phyloP scores from a whole-genome alignment of 2,797 vertebrate genomes.

The Myotis pilosus region DNA sequence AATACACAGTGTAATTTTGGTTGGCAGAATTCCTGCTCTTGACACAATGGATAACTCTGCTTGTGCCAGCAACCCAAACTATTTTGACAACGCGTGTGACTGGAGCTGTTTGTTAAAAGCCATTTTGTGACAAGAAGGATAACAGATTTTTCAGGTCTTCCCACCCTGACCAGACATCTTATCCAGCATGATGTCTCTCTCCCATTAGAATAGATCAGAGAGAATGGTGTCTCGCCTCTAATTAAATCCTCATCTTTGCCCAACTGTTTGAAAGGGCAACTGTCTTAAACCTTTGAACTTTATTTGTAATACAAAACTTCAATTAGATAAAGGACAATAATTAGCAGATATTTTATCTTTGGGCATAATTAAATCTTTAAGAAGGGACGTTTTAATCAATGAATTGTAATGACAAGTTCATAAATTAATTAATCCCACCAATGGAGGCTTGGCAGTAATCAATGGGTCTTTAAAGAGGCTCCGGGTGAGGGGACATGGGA shows the following conservation, averaged over 20 bases:
- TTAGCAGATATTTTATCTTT: conserved; percentile 98
- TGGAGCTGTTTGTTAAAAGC: conserved; percentile 56
- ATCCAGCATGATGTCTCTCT: conserved; percentile 48
- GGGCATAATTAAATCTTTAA: conserved; percentile 96
- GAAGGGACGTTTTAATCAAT: conserved; percentile 96
- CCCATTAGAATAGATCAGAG: conserved; percentile 76
- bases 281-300: conserved; percentile 94
- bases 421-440: conserved; percentile 99
- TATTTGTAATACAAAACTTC: conserved; percentile 93
- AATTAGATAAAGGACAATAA: conserved; percentile 99
- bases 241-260: conserved; percentile 92
- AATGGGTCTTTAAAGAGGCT: conserved; percentile 92
- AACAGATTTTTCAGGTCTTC: conserved; percentile 73
- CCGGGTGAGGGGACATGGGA: conserved; percentile 79
- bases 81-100: neutral
- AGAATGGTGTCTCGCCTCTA: conserved; percentile 84
- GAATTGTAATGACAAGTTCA: conserved; percentile 96
- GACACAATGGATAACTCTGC: neutral
- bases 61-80: neutral
- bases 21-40: neutral
- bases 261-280: conserved; percentile 89
- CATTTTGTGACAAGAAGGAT: conserved; percentile 72
- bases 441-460: conserved; percentile 90
- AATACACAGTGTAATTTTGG: neutral
- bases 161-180: conserved; percentile 66